Conservation (phyloP, 1,140 invertebrate species). For the Oryctes rhinoceros region DNA sequence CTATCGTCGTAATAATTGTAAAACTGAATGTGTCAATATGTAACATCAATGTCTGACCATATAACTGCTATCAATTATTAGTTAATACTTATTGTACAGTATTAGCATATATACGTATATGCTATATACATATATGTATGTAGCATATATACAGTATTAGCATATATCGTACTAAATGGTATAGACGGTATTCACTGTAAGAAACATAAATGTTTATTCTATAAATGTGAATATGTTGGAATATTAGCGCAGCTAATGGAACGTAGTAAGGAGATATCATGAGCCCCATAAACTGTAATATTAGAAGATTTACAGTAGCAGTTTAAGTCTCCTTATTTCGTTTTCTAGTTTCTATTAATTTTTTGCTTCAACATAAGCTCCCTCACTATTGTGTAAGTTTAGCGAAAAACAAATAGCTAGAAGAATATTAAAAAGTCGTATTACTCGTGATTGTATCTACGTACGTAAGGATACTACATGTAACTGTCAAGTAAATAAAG, state of each 20-base stretch:
- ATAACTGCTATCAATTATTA: constrained; percentile 8
- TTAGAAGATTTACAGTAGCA: constrained; percentile 25
- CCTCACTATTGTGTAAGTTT: neutral
- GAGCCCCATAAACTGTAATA: constrained; percentile 32
- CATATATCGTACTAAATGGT: neutral
- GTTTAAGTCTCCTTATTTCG: constrained; percentile 30
- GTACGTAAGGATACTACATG: neutral
- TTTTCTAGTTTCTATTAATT: neutral
- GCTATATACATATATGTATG: no score
- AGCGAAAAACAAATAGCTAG: neutral
- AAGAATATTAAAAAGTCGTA: neutral
- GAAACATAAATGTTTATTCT: neutral
- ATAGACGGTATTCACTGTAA: constrained; percentile 2
- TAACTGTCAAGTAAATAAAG: neutral
- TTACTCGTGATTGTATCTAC: neutral
- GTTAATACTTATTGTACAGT: neutral
- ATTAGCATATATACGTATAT: no score
- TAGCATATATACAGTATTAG: no score
- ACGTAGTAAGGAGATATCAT: constrained; percentile 32
- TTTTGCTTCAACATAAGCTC: neutral
- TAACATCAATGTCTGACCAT: neutral
- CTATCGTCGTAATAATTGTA: constrained; percentile 7
- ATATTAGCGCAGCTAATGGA: neutral
- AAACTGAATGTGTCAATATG: neutral
- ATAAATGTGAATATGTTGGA: neutral